Percentiles rank a stretch among this genome's conserved stretches.
These are phyloP conservation scores for Atta colombica DNA, from an alignment of 1,140 invertebrate species.

Conservation along the genomic window DNA sequence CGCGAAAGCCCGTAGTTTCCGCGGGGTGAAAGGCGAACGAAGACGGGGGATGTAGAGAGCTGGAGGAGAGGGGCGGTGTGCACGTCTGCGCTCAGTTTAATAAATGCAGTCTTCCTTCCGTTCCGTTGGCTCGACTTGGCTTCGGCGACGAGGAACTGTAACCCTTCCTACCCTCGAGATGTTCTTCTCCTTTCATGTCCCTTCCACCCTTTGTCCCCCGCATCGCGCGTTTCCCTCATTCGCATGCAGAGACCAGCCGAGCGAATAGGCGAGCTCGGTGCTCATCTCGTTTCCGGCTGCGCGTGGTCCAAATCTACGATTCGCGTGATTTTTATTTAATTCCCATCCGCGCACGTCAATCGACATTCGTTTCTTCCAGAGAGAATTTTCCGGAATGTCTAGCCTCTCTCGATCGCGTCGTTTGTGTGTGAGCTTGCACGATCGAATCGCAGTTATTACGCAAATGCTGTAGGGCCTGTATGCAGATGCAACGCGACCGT, in stretches of 20 bases:
- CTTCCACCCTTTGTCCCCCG: neutral
- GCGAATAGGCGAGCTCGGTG: slow-evolving; percentile 63
- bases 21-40: slow-evolving; percentile 27
- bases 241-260: slow-evolving; percentile 76
- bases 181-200: slow-evolving; percentile 4
- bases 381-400: slow-evolving; percentile 19
- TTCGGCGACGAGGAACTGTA: slow-evolving; percentile 64
- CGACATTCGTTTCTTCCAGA: slow-evolving; percentile 3
- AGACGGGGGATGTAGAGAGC: neutral
- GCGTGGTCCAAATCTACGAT: slow-evolving; percentile 75
- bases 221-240: slow-evolving; percentile 72
- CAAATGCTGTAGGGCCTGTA: neutral
- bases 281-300: slow-evolving; percentile 71
- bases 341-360: slow-evolving; percentile 36
- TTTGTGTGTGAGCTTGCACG: neutral
- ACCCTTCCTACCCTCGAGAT: slow-evolving; percentile 50
- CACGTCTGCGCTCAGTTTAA: slow-evolving; percentile 81
- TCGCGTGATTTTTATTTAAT: slow-evolving; percentile 82
- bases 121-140: slow-evolving; percentile 79
- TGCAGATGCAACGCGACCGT: neutral
- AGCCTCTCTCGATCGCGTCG: neutral
- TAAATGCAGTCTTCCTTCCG: slow-evolving; percentile 82
- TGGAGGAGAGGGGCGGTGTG: slow-evolving; percentile 25
- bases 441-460: neutral
- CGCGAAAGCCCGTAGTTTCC: slow-evolving; percentile 30